A percentile compares a stretch with the other conserved stretches of the same genome.
These are phyloP conservation scores for Encarsia formosa DNA, from an alignment of 2,888 invertebrate species.

Conservation along the genomic window DNA sequence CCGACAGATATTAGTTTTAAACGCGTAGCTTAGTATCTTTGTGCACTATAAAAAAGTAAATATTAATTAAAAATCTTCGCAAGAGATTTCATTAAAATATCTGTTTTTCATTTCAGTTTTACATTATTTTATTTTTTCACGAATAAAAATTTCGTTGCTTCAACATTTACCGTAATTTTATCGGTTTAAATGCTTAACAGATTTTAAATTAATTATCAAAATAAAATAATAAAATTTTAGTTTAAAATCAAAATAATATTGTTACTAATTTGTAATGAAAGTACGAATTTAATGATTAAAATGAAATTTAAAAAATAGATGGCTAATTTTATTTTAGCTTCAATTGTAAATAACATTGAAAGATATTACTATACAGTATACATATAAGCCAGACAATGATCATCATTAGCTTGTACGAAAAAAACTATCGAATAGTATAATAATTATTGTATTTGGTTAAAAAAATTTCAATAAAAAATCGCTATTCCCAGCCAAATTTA, in stretches of 20 bases:
- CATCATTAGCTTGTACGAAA: constrained; percentile 10
- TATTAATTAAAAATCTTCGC: constrained; percentile 12
- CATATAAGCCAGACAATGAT: constrained; percentile 18
- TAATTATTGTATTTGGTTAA: constrained; percentile 19
- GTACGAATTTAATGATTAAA: constrained; percentile 1
- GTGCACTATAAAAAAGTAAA: constrained; percentile 7
- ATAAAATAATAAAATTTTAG: too few relatives aligned
- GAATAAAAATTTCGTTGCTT: constrained; percentile 7
- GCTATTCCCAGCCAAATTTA: too few relatives aligned
- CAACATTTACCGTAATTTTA: too few relatives aligned
- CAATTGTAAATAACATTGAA: constrained; percentile 22
- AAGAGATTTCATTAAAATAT: too few relatives aligned
- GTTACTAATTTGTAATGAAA: too few relatives aligned
- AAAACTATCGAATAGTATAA: constrained; percentile 13
- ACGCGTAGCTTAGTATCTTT: constrained; percentile 5
- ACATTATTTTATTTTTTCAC: constrained; percentile 9
- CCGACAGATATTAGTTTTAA: constrained; percentile 2
- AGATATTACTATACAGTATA: too few relatives aligned
- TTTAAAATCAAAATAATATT: too few relatives aligned
- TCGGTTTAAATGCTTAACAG: too few relatives aligned
- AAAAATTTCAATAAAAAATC: constrained; percentile 23
- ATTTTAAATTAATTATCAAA: too few relatives aligned
- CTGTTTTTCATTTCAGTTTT: background rate
- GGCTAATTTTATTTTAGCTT: constrained; percentile 11
- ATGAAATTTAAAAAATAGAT: constrained; percentile 6